These are phyloP conservation scores for Psilopogon haemacephalus DNA, from an alignment of 2,113 vertebrate genomes.

Conservation along the genomic window DNA sequence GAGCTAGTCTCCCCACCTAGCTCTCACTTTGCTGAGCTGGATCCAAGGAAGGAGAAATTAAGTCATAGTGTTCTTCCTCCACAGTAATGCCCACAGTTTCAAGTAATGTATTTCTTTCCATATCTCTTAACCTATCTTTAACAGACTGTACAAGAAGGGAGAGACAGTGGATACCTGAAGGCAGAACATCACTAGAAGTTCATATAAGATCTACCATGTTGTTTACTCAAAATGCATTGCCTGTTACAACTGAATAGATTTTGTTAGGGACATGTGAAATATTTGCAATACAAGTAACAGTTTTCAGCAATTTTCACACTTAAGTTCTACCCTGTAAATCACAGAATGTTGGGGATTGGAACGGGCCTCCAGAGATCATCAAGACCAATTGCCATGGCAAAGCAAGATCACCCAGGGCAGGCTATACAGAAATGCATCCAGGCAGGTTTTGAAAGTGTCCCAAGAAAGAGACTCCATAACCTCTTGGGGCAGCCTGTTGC, in stretches of 20 bases:
- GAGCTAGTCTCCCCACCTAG: background rate
- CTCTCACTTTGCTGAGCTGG: background rate
- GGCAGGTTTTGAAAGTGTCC: too few relatives aligned
- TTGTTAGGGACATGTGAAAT: background rate
- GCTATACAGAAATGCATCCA: too few relatives aligned
- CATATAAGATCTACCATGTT: background rate
- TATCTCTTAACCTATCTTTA: background rate
- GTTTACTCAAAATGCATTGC: background rate
- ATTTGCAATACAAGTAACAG: background rate
- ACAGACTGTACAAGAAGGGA: background rate
- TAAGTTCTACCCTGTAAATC: background rate
- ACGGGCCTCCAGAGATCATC: too few relatives aligned
- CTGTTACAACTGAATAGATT: background rate
- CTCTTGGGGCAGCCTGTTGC: too few relatives aligned
- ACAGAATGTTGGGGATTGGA: too few relatives aligned
- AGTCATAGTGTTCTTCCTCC: background rate
- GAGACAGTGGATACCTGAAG: background rate
- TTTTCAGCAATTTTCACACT: background rate
- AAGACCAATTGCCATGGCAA: too few relatives aligned
- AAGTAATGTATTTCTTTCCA: background rate
- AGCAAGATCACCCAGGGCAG: too few relatives aligned
- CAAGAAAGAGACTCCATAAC: too few relatives aligned
- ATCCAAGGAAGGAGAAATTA: background rate
- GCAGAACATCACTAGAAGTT: background rate
- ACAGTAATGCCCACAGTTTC: background rate